Percentiles rank a stretch among this genome's conserved stretches.
Conservation (phyloP, 2,888 invertebrate genomes). For the Augochlorella aurata region DNA sequence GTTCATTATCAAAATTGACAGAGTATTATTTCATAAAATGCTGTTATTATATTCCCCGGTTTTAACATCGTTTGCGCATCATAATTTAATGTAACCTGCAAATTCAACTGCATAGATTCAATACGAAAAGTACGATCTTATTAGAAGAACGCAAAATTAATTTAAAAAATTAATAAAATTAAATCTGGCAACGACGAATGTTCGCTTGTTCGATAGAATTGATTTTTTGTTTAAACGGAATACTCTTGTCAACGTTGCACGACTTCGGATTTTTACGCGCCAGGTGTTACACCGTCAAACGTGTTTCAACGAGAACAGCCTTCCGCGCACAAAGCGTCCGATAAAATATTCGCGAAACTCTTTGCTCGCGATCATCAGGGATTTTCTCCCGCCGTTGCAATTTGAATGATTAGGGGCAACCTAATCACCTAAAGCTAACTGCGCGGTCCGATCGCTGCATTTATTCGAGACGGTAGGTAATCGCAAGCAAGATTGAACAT, state of each 20-base stretch:
- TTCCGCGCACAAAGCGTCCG: not conserved
- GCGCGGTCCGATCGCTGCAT: not conserved
- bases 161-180: too few species aligned
- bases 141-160: too few species aligned
- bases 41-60: too few species aligned
- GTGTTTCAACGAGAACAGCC: not conserved
- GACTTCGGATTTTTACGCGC: too few species aligned
- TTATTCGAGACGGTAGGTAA: slow-evolving; percentile 2
- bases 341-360: not conserved
- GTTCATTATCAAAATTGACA: too few species aligned
- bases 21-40: too few species aligned
- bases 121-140: too few species aligned
- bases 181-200: too few species aligned
- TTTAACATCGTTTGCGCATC: too few species aligned
- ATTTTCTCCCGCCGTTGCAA: not conserved
- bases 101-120: too few species aligned
- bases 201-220: too few species aligned
- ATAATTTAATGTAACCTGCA: too few species aligned
- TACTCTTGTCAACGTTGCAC: not conserved
- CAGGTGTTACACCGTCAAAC: not conserved
- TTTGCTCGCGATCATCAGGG: not conserved
- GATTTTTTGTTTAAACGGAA: not conserved
- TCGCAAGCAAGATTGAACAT: not conserved
- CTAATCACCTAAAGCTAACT: not conserved
- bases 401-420: not conserved